Conservation (phyloP, 2,797 vertebrate genomes). For the Trematomus bernacchii region DNA sequence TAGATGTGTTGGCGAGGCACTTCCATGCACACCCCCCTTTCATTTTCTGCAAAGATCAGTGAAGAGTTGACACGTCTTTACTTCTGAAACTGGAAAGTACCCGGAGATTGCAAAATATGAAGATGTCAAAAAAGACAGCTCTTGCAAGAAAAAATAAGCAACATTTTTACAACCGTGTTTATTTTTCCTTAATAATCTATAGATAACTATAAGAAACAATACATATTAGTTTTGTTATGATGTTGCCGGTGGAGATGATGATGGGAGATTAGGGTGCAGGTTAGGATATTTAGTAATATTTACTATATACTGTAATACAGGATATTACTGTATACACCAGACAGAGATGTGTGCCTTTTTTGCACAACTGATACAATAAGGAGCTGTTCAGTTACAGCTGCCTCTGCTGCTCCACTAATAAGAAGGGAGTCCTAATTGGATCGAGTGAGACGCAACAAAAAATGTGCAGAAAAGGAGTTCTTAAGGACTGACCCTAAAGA, state of each 20-base stretch:
- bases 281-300: conserved; percentile 7
- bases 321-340: neutral
- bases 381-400: conserved; percentile 18
- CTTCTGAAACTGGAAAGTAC: conserved; percentile 59
- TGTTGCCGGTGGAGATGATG: conserved; percentile 11
- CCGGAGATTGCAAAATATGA: conserved; percentile 46
- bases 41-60: conserved; percentile 47
- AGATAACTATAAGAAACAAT: neutral
- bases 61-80: conserved; percentile 57
- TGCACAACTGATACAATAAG: conserved; percentile 25
- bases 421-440: conserved; percentile 28
- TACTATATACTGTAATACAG: no score
- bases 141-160: conserved; percentile 8
- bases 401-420: conserved; percentile 15
- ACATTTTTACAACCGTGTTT: neutral
- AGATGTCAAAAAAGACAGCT: conserved; percentile 15
- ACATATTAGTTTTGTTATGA: conserved; percentile 8
- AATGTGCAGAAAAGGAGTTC: conserved; percentile 10
- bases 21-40: conserved; percentile 66
- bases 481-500: neutral
- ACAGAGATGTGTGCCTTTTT: conserved; percentile 1
- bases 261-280: conserved; percentile 19
- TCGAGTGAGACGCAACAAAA: conserved; percentile 11
- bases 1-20: conserved; percentile 80
- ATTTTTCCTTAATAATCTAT: conserved; percentile 1